These are phyloP conservation scores for Montipora capricornis DNA, from an alignment of 64 coral and sea anemone genomes.

Conservation along the genomic window DNA sequence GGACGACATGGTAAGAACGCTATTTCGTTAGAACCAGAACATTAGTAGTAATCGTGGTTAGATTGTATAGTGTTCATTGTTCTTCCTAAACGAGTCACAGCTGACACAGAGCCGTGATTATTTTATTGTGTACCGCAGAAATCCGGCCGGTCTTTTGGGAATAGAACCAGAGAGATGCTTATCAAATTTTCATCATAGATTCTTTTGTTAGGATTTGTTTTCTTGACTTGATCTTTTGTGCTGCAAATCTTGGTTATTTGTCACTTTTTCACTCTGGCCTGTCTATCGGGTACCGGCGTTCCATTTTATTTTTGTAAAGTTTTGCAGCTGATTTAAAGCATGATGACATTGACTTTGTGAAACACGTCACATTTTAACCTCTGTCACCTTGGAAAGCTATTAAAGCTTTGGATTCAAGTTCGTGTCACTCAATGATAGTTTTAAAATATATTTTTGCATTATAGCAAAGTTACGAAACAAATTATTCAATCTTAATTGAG, in stretches of 20 bases:
- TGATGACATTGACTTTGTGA: background rate
- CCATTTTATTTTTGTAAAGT: background rate
- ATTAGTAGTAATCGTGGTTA: background rate
- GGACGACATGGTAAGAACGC: constrained; percentile 80
- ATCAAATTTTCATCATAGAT: background rate
- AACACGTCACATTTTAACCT: background rate
- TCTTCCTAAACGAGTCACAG: too few relatives aligned
- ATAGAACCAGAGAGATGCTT: too few relatives aligned
- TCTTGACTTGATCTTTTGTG: constrained; percentile 2
- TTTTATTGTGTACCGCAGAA: background rate
- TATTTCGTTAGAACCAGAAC: background rate
- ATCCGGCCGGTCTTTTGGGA: constrained; percentile 10
- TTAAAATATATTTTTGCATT: too few relatives aligned
- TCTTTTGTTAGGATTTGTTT: constrained; percentile 6
- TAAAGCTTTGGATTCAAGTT: background rate
- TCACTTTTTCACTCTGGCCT: background rate
- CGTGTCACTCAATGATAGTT: too few relatives aligned
- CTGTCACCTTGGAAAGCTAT: background rate
- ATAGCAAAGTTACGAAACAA: too few relatives aligned
- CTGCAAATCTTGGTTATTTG: background rate
- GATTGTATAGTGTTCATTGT: background rate
- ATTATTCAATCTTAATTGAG: too few relatives aligned
- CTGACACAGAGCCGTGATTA: background rate
- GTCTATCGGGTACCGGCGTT: background rate
- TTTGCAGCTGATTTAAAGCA: background rate